Base-by-base conservation (phyloP, 2,888 invertebrate genomes). In the Onchidella celtica region DNA sequence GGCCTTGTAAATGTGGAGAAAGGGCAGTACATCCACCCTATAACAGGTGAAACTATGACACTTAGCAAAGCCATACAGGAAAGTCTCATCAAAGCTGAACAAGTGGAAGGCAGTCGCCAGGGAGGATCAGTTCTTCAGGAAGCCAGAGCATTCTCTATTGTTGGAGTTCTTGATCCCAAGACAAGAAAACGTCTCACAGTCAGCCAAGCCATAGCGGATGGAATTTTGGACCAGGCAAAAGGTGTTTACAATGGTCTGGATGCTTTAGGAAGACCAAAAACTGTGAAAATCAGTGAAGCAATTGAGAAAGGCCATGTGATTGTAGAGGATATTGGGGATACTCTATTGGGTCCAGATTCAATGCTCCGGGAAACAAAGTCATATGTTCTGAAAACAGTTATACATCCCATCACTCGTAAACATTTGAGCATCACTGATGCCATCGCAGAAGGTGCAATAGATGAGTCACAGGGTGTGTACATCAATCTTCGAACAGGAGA, bases 321-420 rank as follows among this genome's bases (percentile, higher is more conserved):
- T 74, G 89, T 89, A 65, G 96, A 97, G 92, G 95, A 96, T 86
- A 95, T 98, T 89, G 97, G 97, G 27, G 96, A 98, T 68, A 96
- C 97, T 86, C 97, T 98, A 94, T 97, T 97, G 2, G 97, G 98
- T 87, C 96, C 96, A 86, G 95, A 98, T 77, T 97, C 98, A 92
- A 96, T 90, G n/a, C 81, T 88, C 27, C 87, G 89, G 68, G 90
- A 91, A 85, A 90, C 90, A 21, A 90, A 89, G 76, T 89, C 90
- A n/a, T 90, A 86, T 76, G 88, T 88, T 38, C 81, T 91, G 74
- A 92, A 89, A 77, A 87, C 87, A 85, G 96, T 97, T 89, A 95
- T 95, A 74, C 96, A 97, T 88, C 93, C 94, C 86, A 94, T 96
- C 95, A 94, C 94, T 40, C 92, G 93, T 38, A 92, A 92, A 86